These are phyloP conservation scores for Sycophaga agraensis DNA, from an alignment of 1,140 invertebrate species.

Conservation along the genomic window DNA sequence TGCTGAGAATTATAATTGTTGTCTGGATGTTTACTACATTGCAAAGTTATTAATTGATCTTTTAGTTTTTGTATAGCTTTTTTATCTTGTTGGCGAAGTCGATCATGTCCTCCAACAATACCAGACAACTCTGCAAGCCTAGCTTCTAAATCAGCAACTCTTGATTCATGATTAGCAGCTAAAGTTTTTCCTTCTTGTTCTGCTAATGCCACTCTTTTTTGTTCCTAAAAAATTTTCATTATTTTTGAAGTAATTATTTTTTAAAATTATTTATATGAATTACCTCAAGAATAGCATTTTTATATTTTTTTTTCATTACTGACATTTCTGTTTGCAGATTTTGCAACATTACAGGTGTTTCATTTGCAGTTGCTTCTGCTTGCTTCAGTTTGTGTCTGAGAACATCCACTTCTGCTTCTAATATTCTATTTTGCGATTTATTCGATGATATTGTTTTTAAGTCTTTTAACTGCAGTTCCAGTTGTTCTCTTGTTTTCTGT, in stretches of 20 bases:
- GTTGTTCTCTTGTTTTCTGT: constrained; percentile 62
- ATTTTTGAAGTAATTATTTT: constrained; percentile 2
- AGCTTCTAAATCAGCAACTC: constrained; percentile 76
- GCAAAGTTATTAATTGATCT: constrained; percentile 51
- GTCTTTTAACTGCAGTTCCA: constrained; percentile 62
- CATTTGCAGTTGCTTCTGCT: constrained; percentile 61
- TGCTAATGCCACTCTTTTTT: constrained; percentile 66
- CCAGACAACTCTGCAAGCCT: constrained; percentile 78
- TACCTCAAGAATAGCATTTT: constrained; percentile 66
- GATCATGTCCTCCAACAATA: constrained; percentile 78
- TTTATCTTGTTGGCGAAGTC: constrained; percentile 72
- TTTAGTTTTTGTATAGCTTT: constrained; percentile 73
- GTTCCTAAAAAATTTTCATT: constrained; percentile 56
- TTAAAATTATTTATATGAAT: not conserved
- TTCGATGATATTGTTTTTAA: constrained; percentile 56
- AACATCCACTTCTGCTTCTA: constrained; percentile 66
- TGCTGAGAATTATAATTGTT: constrained; percentile 40
- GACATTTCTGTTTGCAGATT: constrained; percentile 73
- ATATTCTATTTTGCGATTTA: constrained; percentile 62
- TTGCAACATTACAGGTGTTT: constrained; percentile 65
- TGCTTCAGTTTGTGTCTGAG: constrained; percentile 65
- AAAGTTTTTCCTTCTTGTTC: constrained; percentile 69
- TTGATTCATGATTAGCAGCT: constrained; percentile 70
- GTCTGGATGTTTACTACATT: constrained; percentile 41
- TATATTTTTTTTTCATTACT: constrained; percentile 70